A percentile compares a stretch with the other conserved stretches of the same genome.
Evolutionary conservation across 2,888 invertebrate species (phyloP).

Genomic region (Zootermopsis nevadensis): DNA sequence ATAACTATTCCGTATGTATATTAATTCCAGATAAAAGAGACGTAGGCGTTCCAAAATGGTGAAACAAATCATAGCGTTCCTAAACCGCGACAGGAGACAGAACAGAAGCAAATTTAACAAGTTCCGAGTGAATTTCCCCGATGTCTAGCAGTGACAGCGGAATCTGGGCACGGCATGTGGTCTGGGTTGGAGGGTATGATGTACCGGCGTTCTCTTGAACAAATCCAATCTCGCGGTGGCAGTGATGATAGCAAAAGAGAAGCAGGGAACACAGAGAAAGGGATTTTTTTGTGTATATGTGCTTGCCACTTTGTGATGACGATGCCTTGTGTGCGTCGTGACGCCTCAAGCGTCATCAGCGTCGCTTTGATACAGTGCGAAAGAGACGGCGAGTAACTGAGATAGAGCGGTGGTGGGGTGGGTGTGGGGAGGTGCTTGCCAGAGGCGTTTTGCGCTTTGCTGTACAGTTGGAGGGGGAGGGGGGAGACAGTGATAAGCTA

Average conservation of each 20-base stretch:
- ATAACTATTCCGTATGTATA: no score
- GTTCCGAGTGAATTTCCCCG: conserved; percentile 55
- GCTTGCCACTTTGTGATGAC: conserved; percentile 50
- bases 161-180: conserved; percentile 18
- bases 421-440: conserved; percentile 6
- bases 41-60: no score
- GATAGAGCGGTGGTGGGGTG: background rate
- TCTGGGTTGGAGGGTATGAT: conserved; percentile 5
- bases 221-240: conserved; percentile 47
- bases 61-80: no score
- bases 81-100: conserved; percentile 3
- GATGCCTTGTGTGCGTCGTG: conserved; percentile 44
- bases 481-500: conserved; percentile 48
- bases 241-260: conserved; percentile 32
- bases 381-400: conserved; percentile 31
- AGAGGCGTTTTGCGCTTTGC: conserved; percentile 42
- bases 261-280: conserved; percentile 29
- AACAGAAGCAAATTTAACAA: conserved; percentile 52
- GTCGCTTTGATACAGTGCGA: conserved; percentile 45
- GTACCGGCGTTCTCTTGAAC: conserved; percentile 25
- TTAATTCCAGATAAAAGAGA: no score
- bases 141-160: conserved; percentile 7
- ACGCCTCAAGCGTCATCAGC: conserved; percentile 50
- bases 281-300: conserved; percentile 43
- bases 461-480: conserved; percentile 38